phyloP scores from a whole-genome alignment of 2,113 vertebrate genomes.

The Trinectes maculatus region DNA sequence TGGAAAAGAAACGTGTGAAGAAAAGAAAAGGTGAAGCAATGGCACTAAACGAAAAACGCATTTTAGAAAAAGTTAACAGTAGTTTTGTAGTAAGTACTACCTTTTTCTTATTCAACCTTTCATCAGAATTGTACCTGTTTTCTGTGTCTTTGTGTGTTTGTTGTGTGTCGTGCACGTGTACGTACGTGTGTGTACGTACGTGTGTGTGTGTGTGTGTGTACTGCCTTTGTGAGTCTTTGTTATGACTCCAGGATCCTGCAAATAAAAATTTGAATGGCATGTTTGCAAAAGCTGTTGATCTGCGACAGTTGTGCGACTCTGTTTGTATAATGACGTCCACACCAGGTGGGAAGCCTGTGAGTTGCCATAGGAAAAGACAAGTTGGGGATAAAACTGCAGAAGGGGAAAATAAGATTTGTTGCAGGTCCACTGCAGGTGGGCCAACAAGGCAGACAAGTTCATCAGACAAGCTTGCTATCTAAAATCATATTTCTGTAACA shows the following conservation, averaged over 20 bases:
- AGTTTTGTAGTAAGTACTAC: slow-evolving; percentile 93
- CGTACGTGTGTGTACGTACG: neutral
- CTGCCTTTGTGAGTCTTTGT: slow-evolving; percentile 10
- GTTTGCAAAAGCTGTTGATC: slow-evolving; percentile 53
- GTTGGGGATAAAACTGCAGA: slow-evolving; percentile 16
- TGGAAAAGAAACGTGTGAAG: slow-evolving; percentile 95
- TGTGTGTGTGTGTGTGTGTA: neutral
- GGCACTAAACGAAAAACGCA: slow-evolving; percentile 92
- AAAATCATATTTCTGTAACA: neutral
- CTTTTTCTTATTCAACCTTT: slow-evolving; percentile 77
- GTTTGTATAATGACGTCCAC: slow-evolving; percentile 21
- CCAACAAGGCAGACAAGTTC: neutral
- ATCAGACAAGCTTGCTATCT: neutral
- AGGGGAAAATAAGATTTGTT: neutral
- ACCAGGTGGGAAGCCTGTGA: neutral
- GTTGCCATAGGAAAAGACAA: neutral
- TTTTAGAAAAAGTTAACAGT: slow-evolving; percentile 95
- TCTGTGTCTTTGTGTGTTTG: slow-evolving; percentile 19
- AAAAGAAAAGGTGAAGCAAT: slow-evolving; percentile 92
- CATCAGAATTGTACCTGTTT: slow-evolving; percentile 51
- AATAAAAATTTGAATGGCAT: slow-evolving; percentile 47
- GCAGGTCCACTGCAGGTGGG: neutral
- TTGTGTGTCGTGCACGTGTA: neutral
- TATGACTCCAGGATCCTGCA: slow-evolving; percentile 54
- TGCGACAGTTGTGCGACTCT: slow-evolving; percentile 16